Evolutionary conservation across 2,113 vertebrate genomes (phyloP), one percentile per base, ranked within the genome.

Genomic region (Alligator mississippiensis): DNA sequence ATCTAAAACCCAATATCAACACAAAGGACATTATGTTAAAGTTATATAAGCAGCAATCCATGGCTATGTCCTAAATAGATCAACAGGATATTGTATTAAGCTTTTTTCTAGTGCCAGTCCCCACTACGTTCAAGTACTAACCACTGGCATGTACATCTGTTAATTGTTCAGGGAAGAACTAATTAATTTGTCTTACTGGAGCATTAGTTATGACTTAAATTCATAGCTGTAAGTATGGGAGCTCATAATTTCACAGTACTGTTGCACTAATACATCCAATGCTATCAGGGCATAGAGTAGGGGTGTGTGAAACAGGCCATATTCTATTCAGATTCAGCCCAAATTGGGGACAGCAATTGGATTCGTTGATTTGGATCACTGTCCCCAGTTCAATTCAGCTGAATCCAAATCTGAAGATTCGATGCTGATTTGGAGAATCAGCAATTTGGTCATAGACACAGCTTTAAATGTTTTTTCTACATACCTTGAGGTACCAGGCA

Each of bases 1-100:
- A 79, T 21, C 24, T 81, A 89, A 94, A 93, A 11, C 24, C 28
- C 25, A 62, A 1, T 62, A 34, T 16, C 38, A 0, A 0, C 0
- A 2, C 59, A 84, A 72, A 75, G 63, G 24, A 88, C 8, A 25
- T 79, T 91, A 80, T 61, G 90, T 80, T 93, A 55, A 77, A 85
- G 80, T 90, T 79, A 87, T 62, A 77, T 30, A 55, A 90, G 63
- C 18, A 88, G 57, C 59, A 90, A 30, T 30, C 12, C 57, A 61
- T 79, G 86, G 84, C 72, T 93, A 63, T 85, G 75, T 77, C 77
- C 54, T 60, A 87, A 58, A 96, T 96, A 93, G 79, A 60, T 91
- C 86, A 58, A 30, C 77, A 77, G 19, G 85, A 82, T 79, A 30
- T 80, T 81, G 74, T 28, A 60, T 88, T 25, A 63, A 60, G n/a